These are phyloP conservation scores for Probaryconus sp. DNA, from an alignment of 1,140 invertebrate genomes.

Conservation along the genomic window DNA sequence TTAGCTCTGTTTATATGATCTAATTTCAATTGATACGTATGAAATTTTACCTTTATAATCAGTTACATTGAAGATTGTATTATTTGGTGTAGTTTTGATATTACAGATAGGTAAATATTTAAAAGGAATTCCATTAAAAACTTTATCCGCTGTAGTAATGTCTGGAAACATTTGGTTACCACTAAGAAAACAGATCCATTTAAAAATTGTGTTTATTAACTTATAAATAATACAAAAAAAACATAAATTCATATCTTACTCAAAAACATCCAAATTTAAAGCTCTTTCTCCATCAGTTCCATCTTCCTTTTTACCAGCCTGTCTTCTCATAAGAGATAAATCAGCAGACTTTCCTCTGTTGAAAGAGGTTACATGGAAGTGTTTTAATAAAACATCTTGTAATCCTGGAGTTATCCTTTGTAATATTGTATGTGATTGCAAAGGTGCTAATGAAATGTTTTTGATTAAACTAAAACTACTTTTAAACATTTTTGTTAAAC, in stretches of 20 bases:
- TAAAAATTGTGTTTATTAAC: constrained; percentile 24
- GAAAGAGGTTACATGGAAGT: constrained; percentile 71
- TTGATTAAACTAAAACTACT: neutral
- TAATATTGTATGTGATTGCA: neutral
- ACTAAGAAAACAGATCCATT: constrained; percentile 79
- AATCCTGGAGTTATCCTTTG: neutral
- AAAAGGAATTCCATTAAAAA: constrained; percentile 89
- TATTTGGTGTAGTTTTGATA: constrained; percentile 89
- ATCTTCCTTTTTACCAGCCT: constrained; percentile 79
- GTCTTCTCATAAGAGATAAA: constrained; percentile 79
- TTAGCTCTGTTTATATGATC: no score
- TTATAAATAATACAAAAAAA: constrained; percentile 13
- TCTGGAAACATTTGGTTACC: constrained; percentile 86
- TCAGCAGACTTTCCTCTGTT: constrained; percentile 78
- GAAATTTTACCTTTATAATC: constrained; percentile 84
- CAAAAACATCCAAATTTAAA: constrained; percentile 81
- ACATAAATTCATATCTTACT: no score
- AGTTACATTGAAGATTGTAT: constrained; percentile 88
- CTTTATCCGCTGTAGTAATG: constrained; percentile 82
- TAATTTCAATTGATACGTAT: no score
- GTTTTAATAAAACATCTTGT: constrained; percentile 24
- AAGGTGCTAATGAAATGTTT: neutral
- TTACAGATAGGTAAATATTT: constrained; percentile 89
- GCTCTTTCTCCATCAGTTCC: constrained; percentile 83
- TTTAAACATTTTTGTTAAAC: constrained; percentile 7